Evolutionary conservation across 2,113 vertebrate genomes (phyloP).

Genomic region (Neotoma lepida): DNA sequence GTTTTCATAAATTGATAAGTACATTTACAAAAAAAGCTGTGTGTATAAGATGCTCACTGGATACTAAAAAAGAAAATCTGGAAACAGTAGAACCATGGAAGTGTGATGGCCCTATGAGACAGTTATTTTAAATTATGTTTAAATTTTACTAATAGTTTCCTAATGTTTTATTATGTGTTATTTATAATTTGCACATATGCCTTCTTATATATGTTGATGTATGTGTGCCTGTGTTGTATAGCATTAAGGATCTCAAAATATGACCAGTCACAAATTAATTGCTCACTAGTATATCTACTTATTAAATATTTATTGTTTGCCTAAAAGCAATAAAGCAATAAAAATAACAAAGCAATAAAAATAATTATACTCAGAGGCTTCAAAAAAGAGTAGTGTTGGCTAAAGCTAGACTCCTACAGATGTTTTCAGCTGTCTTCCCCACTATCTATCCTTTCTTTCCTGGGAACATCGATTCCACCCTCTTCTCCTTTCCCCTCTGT

Average conservation of each 20-base stretch:
- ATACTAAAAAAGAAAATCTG: neutral
- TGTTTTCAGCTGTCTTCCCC: neutral
- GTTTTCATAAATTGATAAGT: neutral
- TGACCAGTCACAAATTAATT: neutral
- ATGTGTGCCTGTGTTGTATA: neutral
- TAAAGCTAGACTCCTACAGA: neutral
- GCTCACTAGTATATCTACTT: neutral
- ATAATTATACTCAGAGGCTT: neutral
- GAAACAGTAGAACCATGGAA: neutral
- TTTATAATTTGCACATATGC: neutral
- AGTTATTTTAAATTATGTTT: neutral
- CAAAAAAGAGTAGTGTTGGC: neutral
- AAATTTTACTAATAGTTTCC: neutral
- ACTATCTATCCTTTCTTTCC: neutral
- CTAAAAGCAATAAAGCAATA: constrained; percentile 5
- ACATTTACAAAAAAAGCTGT: neutral
- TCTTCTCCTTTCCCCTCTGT: neutral
- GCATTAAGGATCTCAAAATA: neutral
- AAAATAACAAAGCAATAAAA: neutral
- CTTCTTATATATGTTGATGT: neutral
- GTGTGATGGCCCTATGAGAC: neutral
- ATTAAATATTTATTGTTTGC: constrained; percentile 16
- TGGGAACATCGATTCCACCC: neutral
- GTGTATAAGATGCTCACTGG: neutral
- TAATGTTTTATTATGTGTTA: neutral